Evolutionary conservation across 2,797 vertebrate genomes (phyloP), one percentile per base, ranked within the genome.

Genomic region (Sphenodon punctatus): DNA sequence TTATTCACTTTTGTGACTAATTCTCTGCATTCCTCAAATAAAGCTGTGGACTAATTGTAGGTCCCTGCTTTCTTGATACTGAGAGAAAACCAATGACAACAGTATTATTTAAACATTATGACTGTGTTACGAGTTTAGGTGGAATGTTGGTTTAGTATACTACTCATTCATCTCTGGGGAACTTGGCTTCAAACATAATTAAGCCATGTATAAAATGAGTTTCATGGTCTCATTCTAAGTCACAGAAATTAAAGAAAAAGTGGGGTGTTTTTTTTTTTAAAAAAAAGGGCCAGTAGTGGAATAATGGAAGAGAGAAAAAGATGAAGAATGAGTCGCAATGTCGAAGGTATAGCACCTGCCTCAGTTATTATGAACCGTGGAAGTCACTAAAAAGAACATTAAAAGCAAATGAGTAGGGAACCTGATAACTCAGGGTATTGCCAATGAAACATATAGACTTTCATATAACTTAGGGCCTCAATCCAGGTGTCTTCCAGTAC

Each of bases 51-150:
- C 61, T 61, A 82, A 66, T 64, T 38, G 11, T 63, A 76, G 68
- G 42, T 12, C 6, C 58, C 70, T 59, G 42, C 32, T 75, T 36
- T 41, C 67, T 72, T 83, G 59, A 80, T 53, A 79, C n/a, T 65
- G 58, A 60, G 49, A 64, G 42, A 41, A 76, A 72, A 17, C 67
- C 38, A 84, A 73, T 82, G n/a, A 61, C 12, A 80, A 55, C 3
- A 60, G 51, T 27, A 85, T 38, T 60, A 19, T 42, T 51, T 68
- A 75, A 92, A 80, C 51, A 78, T 58, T 58, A 82, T 70, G 77
- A 17, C 48, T 45, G 75, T n/a, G 17, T 16, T 82, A 5, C 46
- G 81, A 71, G 42, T 73, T 71, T 59, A 25, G n/a, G 4, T 76
- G 20, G 3, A 55, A 2, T 5, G 11, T 10, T 25, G 11, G 46